Conservation (phyloP, 2,113 vertebrate species). For the Cyanoderma ruficeps region DNA sequence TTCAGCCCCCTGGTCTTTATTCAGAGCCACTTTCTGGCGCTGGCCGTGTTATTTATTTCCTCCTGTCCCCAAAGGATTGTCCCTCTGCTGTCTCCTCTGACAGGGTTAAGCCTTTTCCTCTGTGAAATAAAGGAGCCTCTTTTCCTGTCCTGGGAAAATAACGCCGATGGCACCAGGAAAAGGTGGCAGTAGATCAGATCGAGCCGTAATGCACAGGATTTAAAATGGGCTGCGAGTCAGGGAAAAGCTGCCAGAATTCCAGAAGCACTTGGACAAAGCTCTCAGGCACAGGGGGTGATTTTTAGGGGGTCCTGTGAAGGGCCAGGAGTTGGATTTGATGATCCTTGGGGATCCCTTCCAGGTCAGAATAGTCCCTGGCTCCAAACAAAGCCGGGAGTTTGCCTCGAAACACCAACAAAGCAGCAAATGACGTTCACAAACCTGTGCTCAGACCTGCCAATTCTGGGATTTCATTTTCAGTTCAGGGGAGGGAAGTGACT, state of each 20-base stretch:
- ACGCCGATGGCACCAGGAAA: background rate
- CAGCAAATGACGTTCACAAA: background rate
- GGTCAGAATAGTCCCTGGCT: background rate
- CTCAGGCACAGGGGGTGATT: background rate
- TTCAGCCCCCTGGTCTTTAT: background rate
- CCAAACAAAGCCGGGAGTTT: background rate
- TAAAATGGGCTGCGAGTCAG: background rate
- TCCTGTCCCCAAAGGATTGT: background rate
- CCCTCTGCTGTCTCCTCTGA: background rate
- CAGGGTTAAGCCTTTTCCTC: background rate
- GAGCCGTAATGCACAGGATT: background rate
- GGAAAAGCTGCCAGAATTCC: background rate
- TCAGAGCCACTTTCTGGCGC: background rate
- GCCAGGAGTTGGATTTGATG: background rate
- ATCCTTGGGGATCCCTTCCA: background rate
- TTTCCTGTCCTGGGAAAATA: background rate
- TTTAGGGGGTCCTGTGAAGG: background rate
- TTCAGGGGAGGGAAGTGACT: fast-evolving
- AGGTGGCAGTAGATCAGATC: background rate
- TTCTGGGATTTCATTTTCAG: background rate
- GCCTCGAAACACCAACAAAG: fast-evolving
- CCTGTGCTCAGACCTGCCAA: background rate
- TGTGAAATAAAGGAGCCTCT: background rate
- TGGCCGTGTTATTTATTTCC: background rate
- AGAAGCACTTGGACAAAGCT: background rate